Evolutionary conservation across 2,888 invertebrate genomes (phyloP).

Genomic region (Aphodius granarius): DNA sequence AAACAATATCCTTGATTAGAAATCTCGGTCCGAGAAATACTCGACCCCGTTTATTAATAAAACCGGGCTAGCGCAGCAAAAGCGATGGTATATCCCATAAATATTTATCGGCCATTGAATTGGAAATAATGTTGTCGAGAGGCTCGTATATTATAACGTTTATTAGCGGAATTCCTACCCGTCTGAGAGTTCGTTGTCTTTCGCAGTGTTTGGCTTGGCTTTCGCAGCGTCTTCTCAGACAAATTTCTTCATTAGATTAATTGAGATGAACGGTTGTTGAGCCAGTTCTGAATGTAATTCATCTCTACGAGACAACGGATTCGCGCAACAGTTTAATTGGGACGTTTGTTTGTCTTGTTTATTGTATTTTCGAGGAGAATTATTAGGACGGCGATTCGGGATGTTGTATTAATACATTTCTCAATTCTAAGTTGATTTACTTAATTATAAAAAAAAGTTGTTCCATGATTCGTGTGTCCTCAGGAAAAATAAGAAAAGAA

Average conservation of each 20-base stretch:
- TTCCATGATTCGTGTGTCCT: too few relatives aligned
- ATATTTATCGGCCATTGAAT: neutral
- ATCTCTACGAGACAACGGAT: neutral
- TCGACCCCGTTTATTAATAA: neutral
- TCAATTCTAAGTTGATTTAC: neutral
- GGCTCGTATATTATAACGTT: neutral
- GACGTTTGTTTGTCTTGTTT: neutral
- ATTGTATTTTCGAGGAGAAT: neutral
- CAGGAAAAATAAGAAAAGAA: too few relatives aligned
- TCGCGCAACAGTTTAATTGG: neutral
- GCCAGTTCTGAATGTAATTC: neutral
- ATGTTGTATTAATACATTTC: neutral
- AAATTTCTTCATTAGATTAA: neutral
- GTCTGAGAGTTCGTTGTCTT: neutral
- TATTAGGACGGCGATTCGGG: neutral
- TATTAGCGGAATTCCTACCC: neutral
- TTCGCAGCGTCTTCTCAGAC: neutral
- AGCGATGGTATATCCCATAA: neutral
- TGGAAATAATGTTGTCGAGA: neutral
- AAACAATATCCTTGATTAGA: conserved; percentile 5
- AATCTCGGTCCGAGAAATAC: neutral
- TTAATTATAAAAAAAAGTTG: too few relatives aligned
- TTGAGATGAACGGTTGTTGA: neutral
- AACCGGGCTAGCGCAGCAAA: neutral
- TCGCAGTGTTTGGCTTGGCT: too few relatives aligned